phyloP scores from a whole-genome alignment of 2,888 invertebrate genomes.

The Drosophila sordidula region DNA sequence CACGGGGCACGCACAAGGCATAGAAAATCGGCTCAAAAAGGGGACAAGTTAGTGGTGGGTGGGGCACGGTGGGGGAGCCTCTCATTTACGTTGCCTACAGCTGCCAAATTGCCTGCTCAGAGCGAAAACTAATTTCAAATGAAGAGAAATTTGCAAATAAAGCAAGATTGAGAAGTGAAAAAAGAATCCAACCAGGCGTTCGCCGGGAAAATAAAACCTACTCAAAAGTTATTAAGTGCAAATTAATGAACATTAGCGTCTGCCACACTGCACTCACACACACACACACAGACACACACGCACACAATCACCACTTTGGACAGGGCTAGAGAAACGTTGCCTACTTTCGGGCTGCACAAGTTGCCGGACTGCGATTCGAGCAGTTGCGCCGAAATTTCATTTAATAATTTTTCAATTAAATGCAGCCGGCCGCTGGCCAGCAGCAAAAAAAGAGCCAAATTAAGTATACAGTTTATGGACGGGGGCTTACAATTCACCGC shows the following conservation, averaged over 20 bases:
- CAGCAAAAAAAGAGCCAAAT: constrained; percentile 23
- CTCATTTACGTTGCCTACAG: constrained; percentile 15
- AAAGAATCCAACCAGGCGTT: constrained; percentile 22
- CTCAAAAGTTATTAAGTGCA: constrained; percentile 79
- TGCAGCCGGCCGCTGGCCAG: constrained; percentile 68
- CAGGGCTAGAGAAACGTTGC: constrained; percentile 35
- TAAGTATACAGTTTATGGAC: constrained; percentile 31
- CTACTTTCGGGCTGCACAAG: constrained; percentile 51
- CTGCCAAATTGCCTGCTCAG: constrained; percentile 53
- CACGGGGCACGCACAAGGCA: constrained; percentile 17
- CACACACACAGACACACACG: constrained; percentile 13
- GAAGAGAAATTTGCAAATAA: constrained; percentile 50
- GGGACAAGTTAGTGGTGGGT: constrained; percentile 6
- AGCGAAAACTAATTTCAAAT: constrained; percentile 72
- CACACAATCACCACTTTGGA: constrained; percentile 5
- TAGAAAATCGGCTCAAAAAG: constrained; percentile 37
- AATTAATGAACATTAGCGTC: constrained; percentile 79
- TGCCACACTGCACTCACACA: constrained; percentile 42
- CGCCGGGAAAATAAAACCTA: constrained; percentile 62
- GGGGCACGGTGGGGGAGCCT: constrained; percentile 1
- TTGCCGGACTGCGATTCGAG: constrained; percentile 32
- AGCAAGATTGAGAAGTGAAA: constrained; percentile 27
- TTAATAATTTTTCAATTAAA: constrained; percentile 81
- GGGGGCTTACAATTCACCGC: constrained; percentile 68
- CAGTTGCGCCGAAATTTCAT: constrained; percentile 63